Percentiles rank a stretch among this genome's conserved stretches.
Conservation (phyloP, 2,888 invertebrate species). For the Lepetodrilus schrolli region DNA sequence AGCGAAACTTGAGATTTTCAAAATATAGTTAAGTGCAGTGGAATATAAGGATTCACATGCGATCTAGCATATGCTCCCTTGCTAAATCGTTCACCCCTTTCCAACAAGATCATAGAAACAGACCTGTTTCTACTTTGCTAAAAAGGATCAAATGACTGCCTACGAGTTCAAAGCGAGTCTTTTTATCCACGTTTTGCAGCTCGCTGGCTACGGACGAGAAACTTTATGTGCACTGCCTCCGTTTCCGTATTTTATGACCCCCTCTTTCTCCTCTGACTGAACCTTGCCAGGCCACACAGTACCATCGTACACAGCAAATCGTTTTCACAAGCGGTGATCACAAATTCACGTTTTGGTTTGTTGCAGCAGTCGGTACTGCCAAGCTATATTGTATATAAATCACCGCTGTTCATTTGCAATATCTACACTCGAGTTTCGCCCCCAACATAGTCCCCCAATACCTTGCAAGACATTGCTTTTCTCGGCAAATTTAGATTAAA, state of each 20-base stretch:
- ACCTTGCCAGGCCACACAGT: constrained; percentile 6
- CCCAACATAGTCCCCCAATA: background rate
- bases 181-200: background rate
- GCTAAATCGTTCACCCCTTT: constrained; percentile 10
- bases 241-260: constrained; percentile 18
- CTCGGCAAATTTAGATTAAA: constrained; percentile 4
- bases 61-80: constrained; percentile 7
- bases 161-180: background rate
- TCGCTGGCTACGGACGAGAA: constrained; percentile 21
- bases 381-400: background rate
- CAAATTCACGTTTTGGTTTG: background rate
- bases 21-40: background rate
- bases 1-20: background rate
- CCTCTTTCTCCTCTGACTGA: constrained; percentile 16
- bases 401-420: too few relatives aligned
- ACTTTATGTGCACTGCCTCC: constrained; percentile 17
- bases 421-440: too few relatives aligned
- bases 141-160: background rate
- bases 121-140: background rate
- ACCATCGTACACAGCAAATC: constrained; percentile 5
- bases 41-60: too few relatives aligned
- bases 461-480: background rate
- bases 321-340: constrained; percentile 13
- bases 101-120: constrained; percentile 23
- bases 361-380: background rate